Evolutionary conservation across 2,797 vertebrate genomes (phyloP), one percentile per base, ranked within the genome.

Genomic region (Rhabdomys pumilio): DNA sequence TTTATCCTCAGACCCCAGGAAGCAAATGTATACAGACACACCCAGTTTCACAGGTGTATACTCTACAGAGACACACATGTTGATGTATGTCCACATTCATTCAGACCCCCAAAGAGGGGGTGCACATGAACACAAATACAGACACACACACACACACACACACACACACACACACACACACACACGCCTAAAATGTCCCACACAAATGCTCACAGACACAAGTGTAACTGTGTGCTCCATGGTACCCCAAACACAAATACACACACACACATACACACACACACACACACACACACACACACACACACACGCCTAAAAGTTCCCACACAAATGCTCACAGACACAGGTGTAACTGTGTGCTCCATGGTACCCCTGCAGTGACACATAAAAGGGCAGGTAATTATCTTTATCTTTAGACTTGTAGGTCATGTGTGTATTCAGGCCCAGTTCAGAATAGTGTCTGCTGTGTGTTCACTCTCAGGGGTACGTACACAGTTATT

Each of bases 21-120:
- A 7, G 24, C 41, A 24, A 24, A 0, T 31, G 26, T 4, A 13
- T 3, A 31, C 6, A 12, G 38, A n/a, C 3, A 76, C 0, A 76
- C 38, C 34, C 26, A 59, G 53, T 61, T 61, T 89, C 72, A 61
- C 55, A 72, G 53, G 22, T 29, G 15, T 31, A 11, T 44, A 31
- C 8, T 31, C 84, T 12, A 10, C 29, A 63, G 72, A 67, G 41
- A 76, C 11, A n/a, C 38, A 61, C 53, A 14, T 61, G 20, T 15
- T 73, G 29, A 91, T 83, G 26, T 29, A 79, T 59, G 63, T 9
- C 20, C 22, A 50, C 34, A 67, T 26, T 19, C 69, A 65, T 55
- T 72, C 2, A 47, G 34, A 20, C 31, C 22, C n/a, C 12, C 31
- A 61, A 34, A 85, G 44, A 47, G 24, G 26, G 29, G 11, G 6